Evolutionary conservation across 92 coral and sea anemone genomes (phyloP), one percentile per base, ranked within the genome.

Genomic region (Parazoanthus atlanticus): DNA sequence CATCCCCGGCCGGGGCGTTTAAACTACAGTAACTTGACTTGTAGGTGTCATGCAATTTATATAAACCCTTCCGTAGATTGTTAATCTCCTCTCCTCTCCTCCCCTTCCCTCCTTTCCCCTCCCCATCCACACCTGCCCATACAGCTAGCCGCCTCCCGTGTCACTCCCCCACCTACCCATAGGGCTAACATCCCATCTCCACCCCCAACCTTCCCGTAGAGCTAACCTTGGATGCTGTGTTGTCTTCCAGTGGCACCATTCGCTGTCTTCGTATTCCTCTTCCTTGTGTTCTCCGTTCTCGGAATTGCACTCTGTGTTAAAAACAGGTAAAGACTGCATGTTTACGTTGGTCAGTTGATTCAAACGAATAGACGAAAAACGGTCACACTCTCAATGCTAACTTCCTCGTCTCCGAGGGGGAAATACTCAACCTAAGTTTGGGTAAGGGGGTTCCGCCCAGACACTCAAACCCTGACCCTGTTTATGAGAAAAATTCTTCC

Each of bases 231-330:
- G 69, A 23, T 19, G 16, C 10, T 2, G 11, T 74, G 7, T 23
- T 74, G 6, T 73, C 46, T 36, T 36, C 16, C 79, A 74, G 79
- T 74, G 46, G n/a, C 43, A 25, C 79, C 79, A 34, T 74, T 73
- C 8, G 77, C 77, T 12, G 40, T 31, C 17, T 73, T 73, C 7
- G 23, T 32, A 13, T 73, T 73, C 46, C 40, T 73, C 8, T 2
- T 73, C 41, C 77, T 73, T 15, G 21, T 73, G 43, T 73, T 73
- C 25, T 73, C 77, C 19, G 8, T 15, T 32, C 19, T 73, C 0
- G 77, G 77, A 36, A 15, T 73, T 25, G 17, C 77, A 30, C 6
- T 73, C 46, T 73, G 77, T 73, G 46, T 73, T 13, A 32, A 43
- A 36, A 30, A 19, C 21, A 73, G 77, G 77, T 73, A 19, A 32